These are phyloP conservation scores for Rhynchonycteris naso DNA, from an alignment of 2,797 vertebrate species.

Conservation along the genomic window DNA sequence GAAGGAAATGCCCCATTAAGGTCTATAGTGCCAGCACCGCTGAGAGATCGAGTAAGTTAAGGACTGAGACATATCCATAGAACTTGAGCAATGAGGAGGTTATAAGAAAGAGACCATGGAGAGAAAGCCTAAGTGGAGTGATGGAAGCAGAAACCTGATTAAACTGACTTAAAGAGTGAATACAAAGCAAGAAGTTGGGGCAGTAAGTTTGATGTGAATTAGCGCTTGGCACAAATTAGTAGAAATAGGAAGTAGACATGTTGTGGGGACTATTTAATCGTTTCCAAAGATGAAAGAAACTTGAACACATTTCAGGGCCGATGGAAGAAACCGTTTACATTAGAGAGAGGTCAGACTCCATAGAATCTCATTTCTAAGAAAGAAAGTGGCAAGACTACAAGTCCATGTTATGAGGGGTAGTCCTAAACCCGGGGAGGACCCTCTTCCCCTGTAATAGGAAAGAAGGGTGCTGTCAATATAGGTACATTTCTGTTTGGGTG, in stretches of 20 bases:
- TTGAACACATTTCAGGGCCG: not conserved
- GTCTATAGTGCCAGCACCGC: not conserved
- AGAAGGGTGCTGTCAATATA: not conserved
- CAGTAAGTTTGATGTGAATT: not conserved
- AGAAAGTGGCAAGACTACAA: not conserved
- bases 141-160: not conserved
- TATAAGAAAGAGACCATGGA: not conserved
- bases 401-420: not conserved
- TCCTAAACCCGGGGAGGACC: not conserved
- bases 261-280: not conserved
- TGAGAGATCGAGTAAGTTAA: not conserved
- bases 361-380: not conserved
- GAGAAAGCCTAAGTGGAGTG: not conserved
- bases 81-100: not conserved
- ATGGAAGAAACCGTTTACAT: not conserved
- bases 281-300: conserved; percentile 34
- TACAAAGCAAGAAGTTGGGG: not conserved
- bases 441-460: not conserved
- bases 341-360: not conserved
- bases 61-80: not conserved
- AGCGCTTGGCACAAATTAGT: not conserved
- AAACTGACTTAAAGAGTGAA: not conserved
- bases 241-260: not conserved
- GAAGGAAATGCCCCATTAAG: not conserved
- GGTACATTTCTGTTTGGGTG: not conserved